Evolutionary conservation across 2,113 vertebrate species (phyloP).

Genomic region (Pachycephala philippinensis): DNA sequence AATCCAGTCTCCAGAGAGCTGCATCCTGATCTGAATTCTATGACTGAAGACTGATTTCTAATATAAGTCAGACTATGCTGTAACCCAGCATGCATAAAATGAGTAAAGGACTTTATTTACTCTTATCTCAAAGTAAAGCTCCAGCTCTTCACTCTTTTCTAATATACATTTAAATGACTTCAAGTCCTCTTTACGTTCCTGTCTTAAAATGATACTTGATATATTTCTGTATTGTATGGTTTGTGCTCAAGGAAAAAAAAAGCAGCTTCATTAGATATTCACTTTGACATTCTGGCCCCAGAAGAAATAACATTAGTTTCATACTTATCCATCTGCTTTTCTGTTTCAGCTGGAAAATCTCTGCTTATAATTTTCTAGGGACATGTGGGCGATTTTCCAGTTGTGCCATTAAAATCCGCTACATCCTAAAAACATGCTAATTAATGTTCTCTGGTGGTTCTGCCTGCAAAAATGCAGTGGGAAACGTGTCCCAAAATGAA

Average conservation of each 20-base stretch:
- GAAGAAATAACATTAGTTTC: conserved; percentile 72
- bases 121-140: conserved; percentile 38
- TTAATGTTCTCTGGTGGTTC: conserved; percentile 58
- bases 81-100: conserved; percentile 12
- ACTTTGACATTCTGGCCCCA: conserved; percentile 70
- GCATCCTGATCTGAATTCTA: neutral
- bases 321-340: conserved; percentile 76
- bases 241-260: neutral
- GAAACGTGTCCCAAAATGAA: neutral
- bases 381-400: conserved; percentile 63
- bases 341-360: conserved; percentile 65
- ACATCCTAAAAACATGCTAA: conserved; percentile 72
- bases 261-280: conserved; percentile 62
- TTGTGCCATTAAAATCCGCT: conserved; percentile 68
- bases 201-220: conserved; percentile 58
- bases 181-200: neutral
- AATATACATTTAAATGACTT: conserved; percentile 55
- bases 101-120: conserved; percentile 36
- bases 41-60: conserved; percentile 3
- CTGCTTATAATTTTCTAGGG: conserved; percentile 67
- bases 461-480: neutral
- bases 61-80: neutral
- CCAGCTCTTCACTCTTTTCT: conserved; percentile 35
- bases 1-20: neutral
- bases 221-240: conserved; percentile 50